These are phyloP conservation scores for Pseudanteris insignis DNA, from an alignment of 2,888 invertebrate species.

Conservation along the genomic window DNA sequence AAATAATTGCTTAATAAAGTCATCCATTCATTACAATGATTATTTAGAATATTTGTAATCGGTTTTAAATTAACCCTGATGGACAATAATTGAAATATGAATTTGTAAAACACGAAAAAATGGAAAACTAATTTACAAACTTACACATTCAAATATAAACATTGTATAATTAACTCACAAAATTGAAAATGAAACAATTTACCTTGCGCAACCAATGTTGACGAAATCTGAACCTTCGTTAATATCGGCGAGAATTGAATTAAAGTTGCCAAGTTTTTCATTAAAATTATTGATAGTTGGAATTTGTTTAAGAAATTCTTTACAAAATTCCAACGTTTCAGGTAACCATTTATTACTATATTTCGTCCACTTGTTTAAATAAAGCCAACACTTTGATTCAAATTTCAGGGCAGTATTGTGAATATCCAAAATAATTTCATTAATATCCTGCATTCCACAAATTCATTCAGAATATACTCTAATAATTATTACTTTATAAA, in stretches of 20 bases:
- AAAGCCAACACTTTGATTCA: slow-evolving; percentile 73
- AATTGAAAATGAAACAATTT: no score
- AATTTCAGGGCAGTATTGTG: slow-evolving; percentile 75
- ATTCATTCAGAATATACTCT: no score
- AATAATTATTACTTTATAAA: background rate
- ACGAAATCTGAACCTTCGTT: slow-evolving; percentile 70
- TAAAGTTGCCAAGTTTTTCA: slow-evolving; percentile 72
- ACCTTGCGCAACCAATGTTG: slow-evolving; percentile 75
- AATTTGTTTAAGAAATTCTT: slow-evolving; percentile 78
- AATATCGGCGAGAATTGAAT: slow-evolving; percentile 68
- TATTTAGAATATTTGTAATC: slow-evolving; percentile 75
- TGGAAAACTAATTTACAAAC: no score
- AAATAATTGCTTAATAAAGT: slow-evolving; percentile 76
- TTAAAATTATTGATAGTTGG: slow-evolving; percentile 77
- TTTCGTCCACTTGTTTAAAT: slow-evolving; percentile 77
- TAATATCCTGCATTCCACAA: slow-evolving; percentile 73
- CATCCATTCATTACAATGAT: slow-evolving; percentile 84
- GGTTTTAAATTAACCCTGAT: slow-evolving; percentile 62
- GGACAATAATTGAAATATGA: no score
- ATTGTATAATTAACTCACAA: no score
- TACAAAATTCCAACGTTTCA: slow-evolving; percentile 78
- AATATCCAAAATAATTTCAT: slow-evolving; percentile 73
- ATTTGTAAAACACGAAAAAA: no score
- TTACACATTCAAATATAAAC: no score
- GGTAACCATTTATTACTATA: slow-evolving; percentile 80